phyloP scores from a whole-genome alignment of 2,113 vertebrate species.

The Canis aureus region DNA sequence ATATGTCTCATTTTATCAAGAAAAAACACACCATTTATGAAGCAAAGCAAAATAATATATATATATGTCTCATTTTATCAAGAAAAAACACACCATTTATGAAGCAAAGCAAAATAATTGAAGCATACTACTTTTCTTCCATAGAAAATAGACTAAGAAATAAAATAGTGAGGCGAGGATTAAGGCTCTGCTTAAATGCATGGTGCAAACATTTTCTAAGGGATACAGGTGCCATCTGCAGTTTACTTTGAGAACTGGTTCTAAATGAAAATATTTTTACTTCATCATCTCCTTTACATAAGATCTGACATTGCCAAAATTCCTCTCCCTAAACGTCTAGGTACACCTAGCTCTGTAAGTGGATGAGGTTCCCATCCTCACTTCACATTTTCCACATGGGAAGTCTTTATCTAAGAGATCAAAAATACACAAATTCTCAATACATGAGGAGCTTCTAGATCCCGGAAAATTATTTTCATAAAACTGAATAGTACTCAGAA shows the following conservation, averaged over 20 bases:
- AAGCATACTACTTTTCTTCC: background rate
- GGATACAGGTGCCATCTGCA: background rate
- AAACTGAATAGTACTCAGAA: background rate
- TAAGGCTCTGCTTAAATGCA: background rate
- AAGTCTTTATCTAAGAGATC: background rate
- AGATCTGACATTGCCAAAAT: background rate
- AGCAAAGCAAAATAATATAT: too few species aligned
- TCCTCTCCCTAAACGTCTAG: background rate
- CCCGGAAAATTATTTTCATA: background rate
- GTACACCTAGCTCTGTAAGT: background rate
- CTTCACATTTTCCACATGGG: background rate
- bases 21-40: too few species aligned
- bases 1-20: too few species aligned
- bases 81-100: background rate
- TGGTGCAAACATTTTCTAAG: background rate
- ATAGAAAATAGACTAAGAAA: background rate
- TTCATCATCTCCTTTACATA: background rate
- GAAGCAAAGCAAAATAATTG: background rate
- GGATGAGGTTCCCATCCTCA: background rate
- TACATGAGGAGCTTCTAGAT: background rate
- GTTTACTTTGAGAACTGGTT: background rate
- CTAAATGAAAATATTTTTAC: background rate
- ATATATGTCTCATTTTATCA: background rate
- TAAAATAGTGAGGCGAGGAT: background rate
- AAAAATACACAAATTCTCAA: background rate